phyloP scores from a whole-genome alignment of 1,140 invertebrate species.

The Apis mellifera region DNA sequence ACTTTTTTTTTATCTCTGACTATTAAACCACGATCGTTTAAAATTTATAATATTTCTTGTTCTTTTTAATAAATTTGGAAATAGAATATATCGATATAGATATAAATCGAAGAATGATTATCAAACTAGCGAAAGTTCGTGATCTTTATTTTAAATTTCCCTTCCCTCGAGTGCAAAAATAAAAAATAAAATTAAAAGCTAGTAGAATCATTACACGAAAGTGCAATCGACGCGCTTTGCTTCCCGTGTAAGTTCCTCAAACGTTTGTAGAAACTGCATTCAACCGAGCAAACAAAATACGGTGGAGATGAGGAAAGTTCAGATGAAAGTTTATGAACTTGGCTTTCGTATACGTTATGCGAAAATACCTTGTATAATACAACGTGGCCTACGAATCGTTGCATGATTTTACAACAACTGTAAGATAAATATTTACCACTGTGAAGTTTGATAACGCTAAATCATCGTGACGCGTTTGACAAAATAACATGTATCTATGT shows the following conservation, averaged over 20 bases:
- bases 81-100: too few relatives aligned
- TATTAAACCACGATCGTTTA: too few relatives aligned
- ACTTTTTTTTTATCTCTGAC: too few relatives aligned
- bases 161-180: not conserved
- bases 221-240: not conserved
- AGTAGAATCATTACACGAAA: not conserved
- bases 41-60: too few relatives aligned
- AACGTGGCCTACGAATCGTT: not conserved
- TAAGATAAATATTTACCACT: constrained; percentile 20
- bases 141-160: not conserved
- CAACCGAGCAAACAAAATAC: constrained; percentile 22
- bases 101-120: too few relatives aligned
- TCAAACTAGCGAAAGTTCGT: too few relatives aligned
- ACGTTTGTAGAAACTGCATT: not conserved
- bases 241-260: not conserved
- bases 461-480: not conserved
- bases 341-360: constrained; percentile 1
- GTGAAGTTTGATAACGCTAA: not conserved
- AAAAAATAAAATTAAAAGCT: not conserved
- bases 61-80: too few relatives aligned
- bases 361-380: not conserved
- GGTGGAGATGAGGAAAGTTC: constrained; percentile 34
- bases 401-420: not conserved
- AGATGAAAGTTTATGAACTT: constrained; percentile 30
- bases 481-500: not conserved